Evolutionary conservation across 2,797 vertebrate genomes (phyloP), one percentile per base, ranked within the genome.

Genomic region (Phoebastria nigripes): DNA sequence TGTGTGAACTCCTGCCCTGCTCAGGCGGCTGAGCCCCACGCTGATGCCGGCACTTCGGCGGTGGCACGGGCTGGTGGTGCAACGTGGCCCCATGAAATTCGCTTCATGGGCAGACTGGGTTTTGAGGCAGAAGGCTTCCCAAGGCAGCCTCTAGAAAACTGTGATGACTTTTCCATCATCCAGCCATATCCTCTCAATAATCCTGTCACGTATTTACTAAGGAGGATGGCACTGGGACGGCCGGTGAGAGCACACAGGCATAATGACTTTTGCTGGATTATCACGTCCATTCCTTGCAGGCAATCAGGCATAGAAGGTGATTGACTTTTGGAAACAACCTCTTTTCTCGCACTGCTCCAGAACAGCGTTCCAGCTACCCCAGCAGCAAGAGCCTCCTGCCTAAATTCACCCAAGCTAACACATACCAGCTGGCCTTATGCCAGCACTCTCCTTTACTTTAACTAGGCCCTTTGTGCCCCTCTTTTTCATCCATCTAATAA

Each of bases 11-110:
- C 78, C 37, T 90, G 81, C 67, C 26, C 70, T 70, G 76, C 74
- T 12, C 11, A 82, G 61, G 49, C 0, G 0, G n/a, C 39, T 1
- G 6, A 76, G 29, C 39, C 41, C n/a, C 5, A 2, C 5, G 2
- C 4, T 29, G 59, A 55, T 4, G 14, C 11, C 55, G 49, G 56
- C 35, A 12, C 31, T 19, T 22, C 2, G 2, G 33, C 1, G 1
- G 28, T 31, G 52, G 22, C 83, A 80, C 41, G 3, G 14, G 56
- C 41, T 59, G 35, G 11, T 4, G 28, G 17, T 62, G 6, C 19
- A 80, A 11, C 0, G 0, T 2, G 41, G 59, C 25, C 41, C 73
- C 3, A 0, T 4, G 7, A 44, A 58, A 76, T 49, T 19, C 2
- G 0, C 3, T 12, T 69, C 47, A n/a, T 0, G 3, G 29, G 18